Base-by-base conservation (phyloP, 37 sponge, comb jelly and placozoan genomes). In the Geodia barretti region DNA sequence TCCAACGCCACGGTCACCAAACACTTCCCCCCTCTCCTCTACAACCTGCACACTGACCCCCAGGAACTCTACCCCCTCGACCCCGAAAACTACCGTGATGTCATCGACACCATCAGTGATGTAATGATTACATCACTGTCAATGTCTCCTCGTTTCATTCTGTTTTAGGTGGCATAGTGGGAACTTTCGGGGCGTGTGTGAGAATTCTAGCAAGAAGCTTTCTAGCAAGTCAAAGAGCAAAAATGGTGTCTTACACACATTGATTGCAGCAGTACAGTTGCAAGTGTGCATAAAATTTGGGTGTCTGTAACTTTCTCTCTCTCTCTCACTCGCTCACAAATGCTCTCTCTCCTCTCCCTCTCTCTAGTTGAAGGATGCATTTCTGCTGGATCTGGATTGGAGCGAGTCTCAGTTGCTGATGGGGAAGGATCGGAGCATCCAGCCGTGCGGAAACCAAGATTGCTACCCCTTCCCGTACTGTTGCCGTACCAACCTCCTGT, bases 401-500 rank as follows among this genome's bases (percentile, higher is more conserved):
- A 58, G 29, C 4, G 11, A 41, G 1, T 33, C 87, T 32, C 54
- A 79, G 34, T 3, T 36, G 1, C 67, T 35, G 39, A 31, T 42
- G 7, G 87, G 87, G 0, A 23, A 60, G 3, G 73, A 78, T 29
- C 32, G 40, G 21, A 60, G 26, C 0, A 70, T 63, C 39, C 76
- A 82, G 39, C 90, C 82, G 1, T 90, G 90, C 69, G 84, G 75
- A 19, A 31, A 61, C 14, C 82, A 81, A 19, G 81, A 77, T 28
- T 90, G 90, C 42, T 20, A 36, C 0, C 90, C 90, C 21, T 90
- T 84, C 70, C 90, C 90, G 3, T 65, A 72, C 43, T 90, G 90
- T 42, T 90, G 90, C 73, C 47, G 33, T 20, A 74, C 1, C 43
- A 25, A 83, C 64, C 2, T 42, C 21, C 42, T 78, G 28, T n/a